Percentiles rank a stretch among this genome's conserved stretches.
These are phyloP conservation scores for Halictus quadricinctus DNA, from an alignment of 2,888 invertebrate genomes.

Conservation along the genomic window DNA sequence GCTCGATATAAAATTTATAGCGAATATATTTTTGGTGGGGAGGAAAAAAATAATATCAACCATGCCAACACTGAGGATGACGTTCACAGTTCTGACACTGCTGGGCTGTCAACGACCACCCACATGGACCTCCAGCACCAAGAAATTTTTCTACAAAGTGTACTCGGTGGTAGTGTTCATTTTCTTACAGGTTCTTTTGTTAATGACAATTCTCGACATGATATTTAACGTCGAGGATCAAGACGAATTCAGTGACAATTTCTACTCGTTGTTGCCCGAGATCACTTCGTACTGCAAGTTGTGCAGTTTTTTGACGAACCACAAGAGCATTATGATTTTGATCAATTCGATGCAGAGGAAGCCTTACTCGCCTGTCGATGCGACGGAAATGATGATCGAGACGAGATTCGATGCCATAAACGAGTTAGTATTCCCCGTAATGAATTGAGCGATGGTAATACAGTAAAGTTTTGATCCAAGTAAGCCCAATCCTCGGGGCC, in stretches of 20 bases:
- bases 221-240: constrained; percentile 35
- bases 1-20: not conserved
- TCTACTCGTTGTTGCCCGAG: constrained; percentile 57
- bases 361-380: constrained; percentile 32
- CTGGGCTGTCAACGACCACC: constrained; percentile 8
- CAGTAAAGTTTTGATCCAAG: no score
- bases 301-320: constrained; percentile 46
- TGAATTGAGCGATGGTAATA: no score
- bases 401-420: constrained; percentile 25
- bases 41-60: not conserved
- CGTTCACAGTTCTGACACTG: not conserved
- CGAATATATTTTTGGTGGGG: not conserved
- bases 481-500: no score
- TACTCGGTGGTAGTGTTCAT: constrained; percentile 46
- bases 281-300: constrained; percentile 55
- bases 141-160: constrained; percentile 40
- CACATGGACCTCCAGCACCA: not conserved
- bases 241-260: constrained; percentile 58
- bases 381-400: constrained; percentile 32
- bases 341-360: not conserved
- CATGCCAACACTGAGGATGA: constrained; percentile 1
- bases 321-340: constrained; percentile 24
- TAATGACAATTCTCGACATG: constrained; percentile 56
- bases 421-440: constrained; percentile 20
- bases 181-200: constrained; percentile 31